These are phyloP conservation scores for Sebastes elongatus DNA, from an alignment of 2,797 vertebrate species.

Conservation along the genomic window DNA sequence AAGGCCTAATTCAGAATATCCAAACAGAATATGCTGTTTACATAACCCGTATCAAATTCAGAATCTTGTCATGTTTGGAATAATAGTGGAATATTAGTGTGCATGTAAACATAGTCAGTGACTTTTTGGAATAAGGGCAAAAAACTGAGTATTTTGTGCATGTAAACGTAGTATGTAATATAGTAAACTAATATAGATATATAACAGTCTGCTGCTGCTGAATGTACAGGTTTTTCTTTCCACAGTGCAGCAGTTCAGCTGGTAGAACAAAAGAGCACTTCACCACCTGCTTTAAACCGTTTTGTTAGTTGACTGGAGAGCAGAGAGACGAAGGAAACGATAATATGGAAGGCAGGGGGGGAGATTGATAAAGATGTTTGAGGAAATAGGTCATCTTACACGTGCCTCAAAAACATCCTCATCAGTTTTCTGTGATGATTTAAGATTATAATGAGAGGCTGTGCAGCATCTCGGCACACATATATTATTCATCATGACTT, in stretches of 20 bases:
- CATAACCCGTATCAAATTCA: too few relatives aligned
- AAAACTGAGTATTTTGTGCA: too few relatives aligned
- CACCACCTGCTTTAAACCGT: neutral
- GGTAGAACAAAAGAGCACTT: neutral
- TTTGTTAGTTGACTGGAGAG: neutral
- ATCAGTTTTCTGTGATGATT: neutral
- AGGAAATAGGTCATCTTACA: neutral
- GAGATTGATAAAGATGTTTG: neutral
- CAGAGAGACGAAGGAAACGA: neutral
- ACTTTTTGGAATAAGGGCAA: too few relatives aligned
- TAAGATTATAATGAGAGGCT: conserved; percentile 21
- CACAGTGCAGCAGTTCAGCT: neutral
- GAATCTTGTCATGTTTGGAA: too few relatives aligned
- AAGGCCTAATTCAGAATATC: too few relatives aligned
- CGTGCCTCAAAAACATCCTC: neutral
- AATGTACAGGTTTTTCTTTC: neutral
- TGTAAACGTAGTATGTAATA: neutral
- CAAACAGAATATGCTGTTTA: too few relatives aligned
- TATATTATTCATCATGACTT: conserved; percentile 64
- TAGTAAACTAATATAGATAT: neutral
- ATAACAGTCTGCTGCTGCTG: neutral
- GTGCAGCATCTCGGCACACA: conserved; percentile 26
- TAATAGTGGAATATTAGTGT: too few relatives aligned
- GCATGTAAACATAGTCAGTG: too few relatives aligned
- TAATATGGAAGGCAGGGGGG: rapidly evolving